A percentile compares a stretch with the other conserved stretches of the same genome.
These are phyloP conservation scores for Plecturocebus donacophilus DNA, from an alignment of 2,113 vertebrate species.

Conservation along the genomic window DNA sequence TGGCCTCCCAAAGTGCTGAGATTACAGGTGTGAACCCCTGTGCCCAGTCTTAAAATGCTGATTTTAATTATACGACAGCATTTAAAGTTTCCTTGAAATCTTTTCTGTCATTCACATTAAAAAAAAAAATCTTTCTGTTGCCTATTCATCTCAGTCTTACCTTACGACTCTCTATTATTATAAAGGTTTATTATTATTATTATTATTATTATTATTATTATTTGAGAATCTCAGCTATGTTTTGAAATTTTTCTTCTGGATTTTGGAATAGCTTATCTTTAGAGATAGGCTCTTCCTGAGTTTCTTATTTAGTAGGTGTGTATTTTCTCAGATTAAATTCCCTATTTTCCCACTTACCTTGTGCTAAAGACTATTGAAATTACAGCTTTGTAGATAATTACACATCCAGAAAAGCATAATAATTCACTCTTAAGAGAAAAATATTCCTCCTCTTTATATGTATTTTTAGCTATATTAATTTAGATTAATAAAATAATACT, in stretches of 20 bases:
- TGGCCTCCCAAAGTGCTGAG: no score
- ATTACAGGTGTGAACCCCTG: no score
- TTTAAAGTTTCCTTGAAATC: constrained; percentile 15
- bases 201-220: not conserved
- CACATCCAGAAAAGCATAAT: not conserved
- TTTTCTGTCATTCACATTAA: not conserved
- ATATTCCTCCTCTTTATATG: not conserved
- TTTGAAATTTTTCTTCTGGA: constrained; percentile 26
- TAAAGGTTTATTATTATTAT: not conserved
- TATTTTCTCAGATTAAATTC: not conserved
- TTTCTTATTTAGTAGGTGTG: not conserved
- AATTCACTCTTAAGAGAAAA: constrained; percentile 28
- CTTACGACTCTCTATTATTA: not conserved
- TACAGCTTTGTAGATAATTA: not conserved
- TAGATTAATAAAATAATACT: not conserved
- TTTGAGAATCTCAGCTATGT: not conserved
- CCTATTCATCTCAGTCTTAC: not conserved
- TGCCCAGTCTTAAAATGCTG: no score
- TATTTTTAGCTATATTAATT: constrained; percentile 36
- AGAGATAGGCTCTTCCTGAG: not conserved
- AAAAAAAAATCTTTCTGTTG: not conserved
- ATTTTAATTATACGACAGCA: not conserved
- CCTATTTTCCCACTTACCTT: not conserved
- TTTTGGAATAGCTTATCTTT: not conserved
- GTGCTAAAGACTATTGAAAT: not conserved